phyloP scores from a whole-genome alignment of 2,113 vertebrate species.

The Tragelaphus buxtoni region DNA sequence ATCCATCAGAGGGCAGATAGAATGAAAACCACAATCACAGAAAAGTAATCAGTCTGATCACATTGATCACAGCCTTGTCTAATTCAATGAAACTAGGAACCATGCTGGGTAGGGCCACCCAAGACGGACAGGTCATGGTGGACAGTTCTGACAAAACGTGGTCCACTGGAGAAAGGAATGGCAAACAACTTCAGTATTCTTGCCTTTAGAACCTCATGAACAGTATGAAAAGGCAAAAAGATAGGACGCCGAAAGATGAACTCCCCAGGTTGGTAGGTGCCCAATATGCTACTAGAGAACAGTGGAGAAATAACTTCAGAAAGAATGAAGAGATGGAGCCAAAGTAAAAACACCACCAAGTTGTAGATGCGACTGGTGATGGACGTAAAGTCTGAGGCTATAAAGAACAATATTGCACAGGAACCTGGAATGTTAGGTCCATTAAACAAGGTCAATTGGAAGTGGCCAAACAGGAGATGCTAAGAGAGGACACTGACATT shows the following conservation, averaged over 20 bases:
- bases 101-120: not conserved
- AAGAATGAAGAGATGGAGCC: not conserved
- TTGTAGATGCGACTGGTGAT: not conserved
- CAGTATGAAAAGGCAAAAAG: not conserved
- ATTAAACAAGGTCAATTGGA: not conserved
- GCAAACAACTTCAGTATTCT: not conserved
- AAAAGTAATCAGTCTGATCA: not conserved
- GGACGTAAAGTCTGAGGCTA: not conserved
- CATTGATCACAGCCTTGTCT: not conserved
- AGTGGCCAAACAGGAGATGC: not conserved
- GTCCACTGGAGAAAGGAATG: not conserved
- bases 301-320: not conserved
- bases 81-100: not conserved
- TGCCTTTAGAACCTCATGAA: not conserved
- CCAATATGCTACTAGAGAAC: not conserved
- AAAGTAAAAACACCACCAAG: not conserved
- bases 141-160: not conserved
- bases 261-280: not conserved
- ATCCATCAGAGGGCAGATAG: not conserved
- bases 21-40: not conserved
- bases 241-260: not conserved
- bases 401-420: not conserved
- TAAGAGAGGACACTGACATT: not conserved
- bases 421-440: not conserved
- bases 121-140: not conserved